phyloP scores from a whole-genome alignment of 2,888 invertebrate genomes.

The Apoderus coryli region DNA sequence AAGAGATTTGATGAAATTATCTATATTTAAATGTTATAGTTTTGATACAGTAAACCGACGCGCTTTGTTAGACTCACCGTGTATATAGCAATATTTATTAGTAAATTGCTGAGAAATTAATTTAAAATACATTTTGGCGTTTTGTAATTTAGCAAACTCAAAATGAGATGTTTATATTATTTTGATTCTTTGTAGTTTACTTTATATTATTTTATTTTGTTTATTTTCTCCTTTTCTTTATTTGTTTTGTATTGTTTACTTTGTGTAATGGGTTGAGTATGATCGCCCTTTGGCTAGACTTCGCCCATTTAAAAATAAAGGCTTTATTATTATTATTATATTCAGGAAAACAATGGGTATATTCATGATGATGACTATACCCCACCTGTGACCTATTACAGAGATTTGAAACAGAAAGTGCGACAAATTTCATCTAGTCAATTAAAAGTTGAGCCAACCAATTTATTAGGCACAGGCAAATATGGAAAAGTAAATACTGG shows the following conservation, averaged over 20 bases:
- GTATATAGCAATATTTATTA: too few relatives aligned
- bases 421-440: slow-evolving; percentile 59
- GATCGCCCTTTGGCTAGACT: neutral
- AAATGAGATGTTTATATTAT: too few relatives aligned
- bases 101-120: too few relatives aligned
- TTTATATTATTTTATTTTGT: neutral
- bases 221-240: too few relatives aligned
- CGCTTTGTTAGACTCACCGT: neutral
- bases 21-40: too few relatives aligned
- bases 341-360: slow-evolving; percentile 59
- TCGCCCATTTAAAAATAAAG: neutral
- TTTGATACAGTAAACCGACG: too few relatives aligned
- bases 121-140: too few relatives aligned
- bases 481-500: slow-evolving; percentile 68
- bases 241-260: too few relatives aligned
- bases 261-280: too few relatives aligned
- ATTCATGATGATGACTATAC: slow-evolving; percentile 51
- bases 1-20: slow-evolving; percentile 17
- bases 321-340: slow-evolving; percentile 13
- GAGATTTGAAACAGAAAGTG: slow-evolving; percentile 58
- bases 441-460: slow-evolving; percentile 50
- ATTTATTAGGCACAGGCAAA: slow-evolving; percentile 56
- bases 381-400: slow-evolving; percentile 52
- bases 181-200: too few relatives aligned
- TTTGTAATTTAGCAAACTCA: too few relatives aligned